A percentile compares a stretch with the other conserved stretches of the same genome.
Conservation (phyloP, 2,113 vertebrate species). For the Willisornis vidua region DNA sequence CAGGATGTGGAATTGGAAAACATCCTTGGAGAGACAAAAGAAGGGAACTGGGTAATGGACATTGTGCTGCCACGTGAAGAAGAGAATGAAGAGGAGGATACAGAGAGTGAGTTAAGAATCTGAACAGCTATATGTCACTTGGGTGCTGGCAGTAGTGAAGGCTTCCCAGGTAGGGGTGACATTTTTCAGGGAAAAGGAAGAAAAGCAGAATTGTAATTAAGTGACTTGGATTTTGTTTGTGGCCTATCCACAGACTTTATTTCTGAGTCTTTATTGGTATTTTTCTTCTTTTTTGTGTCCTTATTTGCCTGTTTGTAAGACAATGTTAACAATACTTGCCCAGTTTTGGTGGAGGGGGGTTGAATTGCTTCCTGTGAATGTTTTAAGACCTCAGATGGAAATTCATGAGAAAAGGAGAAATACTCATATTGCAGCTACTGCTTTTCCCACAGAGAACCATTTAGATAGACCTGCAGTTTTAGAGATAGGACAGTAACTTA, state of each 20-base stretch:
- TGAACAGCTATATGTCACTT: background rate
- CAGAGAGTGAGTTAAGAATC: slow-evolving; percentile 63
- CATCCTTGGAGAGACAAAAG: slow-evolving; percentile 83
- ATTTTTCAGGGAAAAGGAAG: background rate
- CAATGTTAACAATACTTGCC: background rate
- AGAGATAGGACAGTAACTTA: background rate
- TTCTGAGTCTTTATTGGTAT: background rate
- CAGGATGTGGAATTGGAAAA: slow-evolving; percentile 81
- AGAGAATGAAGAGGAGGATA: slow-evolving; percentile 52
- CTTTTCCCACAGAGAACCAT: background rate
- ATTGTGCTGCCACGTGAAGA: slow-evolving; percentile 19
- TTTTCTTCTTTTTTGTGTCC: background rate
- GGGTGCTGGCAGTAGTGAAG: background rate
- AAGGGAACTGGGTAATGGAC: slow-evolving; percentile 80
- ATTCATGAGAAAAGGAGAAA: background rate
- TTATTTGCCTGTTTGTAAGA: background rate
- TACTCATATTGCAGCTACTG: background rate
- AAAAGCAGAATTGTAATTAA: background rate
- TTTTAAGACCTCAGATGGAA: background rate
- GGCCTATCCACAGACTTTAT: background rate
- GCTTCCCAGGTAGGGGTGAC: background rate
- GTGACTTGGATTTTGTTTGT: background rate
- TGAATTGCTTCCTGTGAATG: background rate
- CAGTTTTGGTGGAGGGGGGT: background rate
- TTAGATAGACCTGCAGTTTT: background rate